Percentiles rank a stretch among this genome's conserved stretches.
Evolutionary conservation across 37 sponge, comb jelly and placozoan species (phyloP).

Genomic region (Aplysina aerophoba): DNA sequence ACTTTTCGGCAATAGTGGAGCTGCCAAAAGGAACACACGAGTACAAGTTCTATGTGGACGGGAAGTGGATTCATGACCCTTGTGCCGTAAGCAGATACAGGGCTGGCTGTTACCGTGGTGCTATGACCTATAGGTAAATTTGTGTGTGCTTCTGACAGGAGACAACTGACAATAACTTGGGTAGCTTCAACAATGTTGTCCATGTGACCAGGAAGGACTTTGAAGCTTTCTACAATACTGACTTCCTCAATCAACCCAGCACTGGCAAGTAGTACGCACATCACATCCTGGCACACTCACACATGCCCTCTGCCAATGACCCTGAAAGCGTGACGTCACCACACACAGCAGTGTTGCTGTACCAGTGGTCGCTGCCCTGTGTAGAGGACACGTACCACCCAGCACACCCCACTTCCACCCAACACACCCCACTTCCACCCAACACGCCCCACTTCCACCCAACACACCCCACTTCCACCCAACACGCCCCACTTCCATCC

Average conservation of each 20-base stretch:
- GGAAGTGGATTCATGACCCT: slow-evolving; percentile 86
- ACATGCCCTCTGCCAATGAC: neutral
- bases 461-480: too few species aligned
- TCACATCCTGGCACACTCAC: neutral
- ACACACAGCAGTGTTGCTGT: slow-evolving; percentile 16
- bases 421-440: too few species aligned
- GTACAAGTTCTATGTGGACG: slow-evolving; percentile 89
- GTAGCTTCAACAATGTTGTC: slow-evolving; percentile 73
- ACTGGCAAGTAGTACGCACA: neutral
- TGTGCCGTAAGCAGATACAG: slow-evolving; percentile 48
- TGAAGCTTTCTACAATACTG: slow-evolving; percentile 65
- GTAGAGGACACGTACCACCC: too few species aligned
- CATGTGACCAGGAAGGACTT: slow-evolving; percentile 68
- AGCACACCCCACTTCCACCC: too few species aligned
- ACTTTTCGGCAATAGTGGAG: slow-evolving; percentile 84
- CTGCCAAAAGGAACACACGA: slow-evolving; percentile 78
- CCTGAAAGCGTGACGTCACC: neutral
- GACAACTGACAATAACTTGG: slow-evolving; percentile 63
- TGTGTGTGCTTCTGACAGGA: slow-evolving; percentile 33
- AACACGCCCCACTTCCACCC: too few species aligned
- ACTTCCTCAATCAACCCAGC: slow-evolving; percentile 32
- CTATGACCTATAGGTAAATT: neutral
- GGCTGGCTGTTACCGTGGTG: neutral
- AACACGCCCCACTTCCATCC: too few species aligned
- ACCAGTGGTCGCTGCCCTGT: too few species aligned